Evolutionary conservation across 2,113 vertebrate genomes (phyloP).

Genomic region (Polypterus senegalus): DNA sequence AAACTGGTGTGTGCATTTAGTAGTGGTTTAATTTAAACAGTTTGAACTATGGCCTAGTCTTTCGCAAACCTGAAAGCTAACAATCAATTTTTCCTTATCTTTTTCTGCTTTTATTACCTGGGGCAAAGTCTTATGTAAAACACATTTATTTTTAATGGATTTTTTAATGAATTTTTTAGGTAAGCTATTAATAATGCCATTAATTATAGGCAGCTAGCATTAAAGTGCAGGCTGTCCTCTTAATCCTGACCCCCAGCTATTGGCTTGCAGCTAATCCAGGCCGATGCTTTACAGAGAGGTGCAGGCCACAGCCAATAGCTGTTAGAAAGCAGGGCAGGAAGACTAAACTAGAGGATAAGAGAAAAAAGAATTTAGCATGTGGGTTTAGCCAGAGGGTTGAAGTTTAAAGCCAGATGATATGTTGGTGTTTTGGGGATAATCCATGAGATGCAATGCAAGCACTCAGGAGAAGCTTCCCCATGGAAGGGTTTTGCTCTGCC

Average conservation of each 20-base stretch:
- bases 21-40: conserved; percentile 52
- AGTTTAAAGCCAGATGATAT: conserved; percentile 81
- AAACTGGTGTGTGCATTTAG: conserved; percentile 30
- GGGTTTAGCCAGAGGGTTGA: conserved; percentile 63
- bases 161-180: conserved; percentile 99
- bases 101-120: conserved; percentile 73
- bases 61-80: conserved; percentile 81
- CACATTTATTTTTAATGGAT: conserved; percentile 99
- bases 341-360: conserved; percentile 45
- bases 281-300: conserved; percentile 69
- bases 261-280: conserved; percentile 92
- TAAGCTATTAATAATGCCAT: conserved; percentile 99
- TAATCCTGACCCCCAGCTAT: conserved; percentile 99
- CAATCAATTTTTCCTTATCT: conserved; percentile 78
- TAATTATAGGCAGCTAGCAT: conserved; percentile 95
- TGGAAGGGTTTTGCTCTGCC: conserved; percentile 68
- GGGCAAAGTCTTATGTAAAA: conserved; percentile 99
- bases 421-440: conserved; percentile 66
- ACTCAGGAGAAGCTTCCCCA: conserved; percentile 52
- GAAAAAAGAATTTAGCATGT: conserved; percentile 36
- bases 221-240: conserved; percentile 81
- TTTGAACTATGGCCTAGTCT: conserved; percentile 79
- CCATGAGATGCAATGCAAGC: conserved; percentile 49
- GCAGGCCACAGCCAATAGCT: conserved; percentile 59
- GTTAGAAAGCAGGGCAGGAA: conserved; percentile 38